Evolutionary conservation across 2,113 vertebrate genomes (phyloP), one percentile per base, ranked within the genome.

Genomic region (Pelmatolapia mariae): DNA sequence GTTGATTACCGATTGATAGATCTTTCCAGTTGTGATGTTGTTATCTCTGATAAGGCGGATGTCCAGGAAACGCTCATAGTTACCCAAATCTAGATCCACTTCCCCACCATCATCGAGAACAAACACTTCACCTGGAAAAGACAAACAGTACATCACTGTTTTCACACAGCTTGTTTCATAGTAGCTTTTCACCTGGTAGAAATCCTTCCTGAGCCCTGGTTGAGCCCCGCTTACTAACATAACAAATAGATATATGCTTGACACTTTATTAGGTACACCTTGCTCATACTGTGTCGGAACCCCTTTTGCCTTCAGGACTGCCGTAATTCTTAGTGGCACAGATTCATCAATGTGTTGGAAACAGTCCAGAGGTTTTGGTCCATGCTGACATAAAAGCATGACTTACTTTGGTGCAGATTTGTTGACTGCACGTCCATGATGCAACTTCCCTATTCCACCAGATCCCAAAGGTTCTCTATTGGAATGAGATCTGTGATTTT

Each of bases 21-120:
- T 99, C 94, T 99, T 99, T 29, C 99, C 99, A 0, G 99, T 99
- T 15, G 99, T 99, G 89, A 99, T 95, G 87, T 99, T 99, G 96
- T 99, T 99, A 95, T 99, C 98, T 90, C 95, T 98, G 84, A 98
- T 99, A 9, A 99, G 97, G 7, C 97, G 95, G 93, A 99, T 99
- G 82, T 99, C 99, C 2, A 99, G 96, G 95, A 99, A 99, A 38
- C 98, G 97, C 89, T 99, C 99, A 2, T 99, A 99, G 96, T 99
- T 99, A 6, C 98, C 99, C 19, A 99, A 96, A 82, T 99, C 99
- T 84, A 99, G 94, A 89, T 99, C 99, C 40, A 99, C 99, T 15
- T 99, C 98, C 3, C 99, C 98, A 7, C 98, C 99, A 79, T 99
- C 98, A 24, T 99, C 98, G 1, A 99, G 95, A 92, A 99, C 98